Percentiles rank a stretch among this genome's conserved stretches.
These are phyloP conservation scores for Indri indri DNA, from an alignment of 2,113 vertebrate genomes.

Conservation along the genomic window DNA sequence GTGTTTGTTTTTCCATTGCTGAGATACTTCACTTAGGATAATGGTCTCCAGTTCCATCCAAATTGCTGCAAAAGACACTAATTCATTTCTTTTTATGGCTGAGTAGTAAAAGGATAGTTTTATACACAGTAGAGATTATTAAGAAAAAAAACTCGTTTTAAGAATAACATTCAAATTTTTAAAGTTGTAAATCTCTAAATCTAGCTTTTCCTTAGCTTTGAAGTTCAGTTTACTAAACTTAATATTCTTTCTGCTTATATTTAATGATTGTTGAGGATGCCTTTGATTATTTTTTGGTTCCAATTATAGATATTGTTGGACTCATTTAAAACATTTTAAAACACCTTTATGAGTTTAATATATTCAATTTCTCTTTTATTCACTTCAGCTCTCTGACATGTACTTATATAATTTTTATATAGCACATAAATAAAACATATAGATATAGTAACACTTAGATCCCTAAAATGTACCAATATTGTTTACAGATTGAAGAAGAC, in stretches of 20 bases:
- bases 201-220: not conserved
- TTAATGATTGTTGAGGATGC: not conserved
- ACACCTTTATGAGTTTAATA: not conserved
- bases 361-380: not conserved
- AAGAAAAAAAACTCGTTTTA: not conserved
- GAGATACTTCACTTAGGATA: too few relatives aligned
- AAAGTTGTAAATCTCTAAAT: not conserved
- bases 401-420: not conserved
- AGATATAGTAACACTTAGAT: not conserved
- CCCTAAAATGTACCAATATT: not conserved
- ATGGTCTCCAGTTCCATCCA: too few relatives aligned
- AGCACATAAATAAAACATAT: not conserved
- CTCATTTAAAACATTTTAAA: constrained; percentile 22
- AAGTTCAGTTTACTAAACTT: not conserved
- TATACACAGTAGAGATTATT: not conserved
- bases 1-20: too few relatives aligned
- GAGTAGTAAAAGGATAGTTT: not conserved
- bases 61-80: too few relatives aligned
- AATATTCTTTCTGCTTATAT: not conserved
- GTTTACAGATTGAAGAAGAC: not conserved
- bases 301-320: not conserved
- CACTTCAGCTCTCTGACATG: not conserved
- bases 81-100: too few relatives aligned
- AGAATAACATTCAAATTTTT: not conserved
- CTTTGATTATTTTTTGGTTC: not conserved